Conservation (phyloP, 2,113 vertebrate species). For the Gymnorhina tibicen region DNA sequence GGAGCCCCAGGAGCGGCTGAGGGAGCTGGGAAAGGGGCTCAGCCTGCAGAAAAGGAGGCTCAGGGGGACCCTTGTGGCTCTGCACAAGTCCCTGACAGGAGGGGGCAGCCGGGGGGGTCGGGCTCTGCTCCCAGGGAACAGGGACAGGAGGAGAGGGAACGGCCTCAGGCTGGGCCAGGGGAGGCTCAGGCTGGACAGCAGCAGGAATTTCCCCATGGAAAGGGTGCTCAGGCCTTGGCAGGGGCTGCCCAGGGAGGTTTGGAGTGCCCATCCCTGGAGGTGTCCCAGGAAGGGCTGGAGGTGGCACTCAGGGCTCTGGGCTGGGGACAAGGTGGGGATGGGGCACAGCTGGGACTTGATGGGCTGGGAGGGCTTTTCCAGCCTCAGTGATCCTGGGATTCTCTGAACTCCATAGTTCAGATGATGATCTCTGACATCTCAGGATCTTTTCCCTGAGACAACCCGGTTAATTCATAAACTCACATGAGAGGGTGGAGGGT, state of each 20-base stretch:
- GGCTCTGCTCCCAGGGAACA: background rate
- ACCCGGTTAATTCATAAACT: constrained; percentile 47
- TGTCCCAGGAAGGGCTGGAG: background rate
- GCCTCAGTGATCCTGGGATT: rapidly evolving
- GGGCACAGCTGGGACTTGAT: rapidly evolving
- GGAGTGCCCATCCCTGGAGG: background rate
- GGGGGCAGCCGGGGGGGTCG: background rate
- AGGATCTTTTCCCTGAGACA: background rate
- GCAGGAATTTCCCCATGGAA: background rate
- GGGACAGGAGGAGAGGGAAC: background rate
- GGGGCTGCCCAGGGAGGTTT: background rate
- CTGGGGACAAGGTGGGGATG: background rate
- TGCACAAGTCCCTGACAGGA: background rate
- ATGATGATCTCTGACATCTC: background rate
- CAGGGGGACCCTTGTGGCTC: background rate
- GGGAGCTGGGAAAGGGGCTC: background rate
- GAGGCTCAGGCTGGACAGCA: background rate
- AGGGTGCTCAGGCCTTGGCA: background rate
- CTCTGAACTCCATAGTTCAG: background rate
- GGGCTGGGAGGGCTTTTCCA: rapidly evolving
- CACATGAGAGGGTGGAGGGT: background rate
- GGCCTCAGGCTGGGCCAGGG: background rate
- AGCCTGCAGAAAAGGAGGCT: background rate
- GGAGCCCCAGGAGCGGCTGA: background rate
- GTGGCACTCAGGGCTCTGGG: background rate